Base-by-base conservation (phyloP, 2,888 invertebrate genomes). In the Eugnorisma glareosa region DNA sequence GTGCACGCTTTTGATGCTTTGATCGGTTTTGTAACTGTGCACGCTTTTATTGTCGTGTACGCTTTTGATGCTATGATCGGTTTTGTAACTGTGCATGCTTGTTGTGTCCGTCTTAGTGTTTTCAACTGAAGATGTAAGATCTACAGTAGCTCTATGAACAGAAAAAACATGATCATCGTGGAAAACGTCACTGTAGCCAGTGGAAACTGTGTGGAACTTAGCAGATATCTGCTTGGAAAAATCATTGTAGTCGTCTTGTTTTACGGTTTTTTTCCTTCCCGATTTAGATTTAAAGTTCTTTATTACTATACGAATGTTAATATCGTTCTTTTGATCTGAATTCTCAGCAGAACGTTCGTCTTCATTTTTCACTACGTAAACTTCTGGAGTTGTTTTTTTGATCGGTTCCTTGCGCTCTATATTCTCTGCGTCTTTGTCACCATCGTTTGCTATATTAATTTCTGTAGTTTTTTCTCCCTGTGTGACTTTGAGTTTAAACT, bases 121-220 rank as follows among this genome's bases (percentile, higher is more conserved):
- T 48, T 91, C 88, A 15, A 81, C 79, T 5, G 93, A 93, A 35
- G 91, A 89, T 51, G 90, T 88, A 11, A 94, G 81, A 82, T 94
- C 90, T 61, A 93, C 81, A 37, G 92, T 92, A 40, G 92, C 86
- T 89, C 90, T 91, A 31, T 94, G 93, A 81, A 93, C 77, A 13
- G 94, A 94, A 79, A 86, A 92, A 24, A 86, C 86, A 37, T 90
- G 88, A 69, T 91, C 91, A 59, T 86, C 86, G 57, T 90, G 88
- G 10, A 82, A 40, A 35, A 90, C 78, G 73, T 93, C 91, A 76
- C 93, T 94, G 69, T 93, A 93, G 15, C 92, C 93, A 24, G 94
- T 94, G 0, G 95, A 95, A 35, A 95, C 94, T 2, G 94, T 93
- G 28, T 94, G 92, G 80, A 94, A 93, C 81, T 95, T 94, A 7